Conservation (phyloP, 2,113 vertebrate species). For the Eulacestoma nigropectus region DNA sequence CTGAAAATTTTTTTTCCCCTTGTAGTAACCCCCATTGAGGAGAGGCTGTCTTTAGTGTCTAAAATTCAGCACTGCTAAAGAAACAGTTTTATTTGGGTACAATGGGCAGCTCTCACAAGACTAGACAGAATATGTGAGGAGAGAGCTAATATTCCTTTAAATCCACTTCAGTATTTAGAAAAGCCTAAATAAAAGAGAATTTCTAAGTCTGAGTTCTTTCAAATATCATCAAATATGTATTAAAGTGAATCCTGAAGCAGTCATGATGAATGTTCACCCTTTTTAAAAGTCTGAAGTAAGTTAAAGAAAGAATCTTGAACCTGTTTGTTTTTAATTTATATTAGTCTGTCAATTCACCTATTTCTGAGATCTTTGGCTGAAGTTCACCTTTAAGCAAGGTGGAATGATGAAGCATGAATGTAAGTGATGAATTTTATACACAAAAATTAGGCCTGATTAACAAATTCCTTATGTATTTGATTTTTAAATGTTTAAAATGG, state of each 20-base stretch:
- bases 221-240: constrained; percentile 62
- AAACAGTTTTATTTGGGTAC: constrained; percentile 81
- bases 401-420: background rate
- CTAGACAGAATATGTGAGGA: constrained; percentile 85
- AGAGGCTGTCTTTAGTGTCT: constrained; percentile 80
- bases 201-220: constrained; percentile 30
- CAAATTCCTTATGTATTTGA: background rate
- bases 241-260: constrained; percentile 58
- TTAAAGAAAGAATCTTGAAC: background rate
- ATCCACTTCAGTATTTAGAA: constrained; percentile 63
- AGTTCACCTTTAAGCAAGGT: background rate
- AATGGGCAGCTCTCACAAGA: constrained; percentile 79
- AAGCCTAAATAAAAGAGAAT: constrained; percentile 63
- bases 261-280: background rate
- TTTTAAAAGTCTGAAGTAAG: constrained; percentile 30
- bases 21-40: constrained; percentile 81
- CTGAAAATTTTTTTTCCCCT: constrained; percentile 77
- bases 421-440: background rate
- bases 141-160: constrained; percentile 82
- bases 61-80: constrained; percentile 81
- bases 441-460: background rate
- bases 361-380: background rate
- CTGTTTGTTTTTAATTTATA: background rate
- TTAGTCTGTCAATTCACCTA: background rate
- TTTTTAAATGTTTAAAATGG: background rate